These are phyloP conservation scores for Eudyptes chrysolophus DNA, from an alignment of 2,113 vertebrate genomes.

Conservation along the genomic window DNA sequence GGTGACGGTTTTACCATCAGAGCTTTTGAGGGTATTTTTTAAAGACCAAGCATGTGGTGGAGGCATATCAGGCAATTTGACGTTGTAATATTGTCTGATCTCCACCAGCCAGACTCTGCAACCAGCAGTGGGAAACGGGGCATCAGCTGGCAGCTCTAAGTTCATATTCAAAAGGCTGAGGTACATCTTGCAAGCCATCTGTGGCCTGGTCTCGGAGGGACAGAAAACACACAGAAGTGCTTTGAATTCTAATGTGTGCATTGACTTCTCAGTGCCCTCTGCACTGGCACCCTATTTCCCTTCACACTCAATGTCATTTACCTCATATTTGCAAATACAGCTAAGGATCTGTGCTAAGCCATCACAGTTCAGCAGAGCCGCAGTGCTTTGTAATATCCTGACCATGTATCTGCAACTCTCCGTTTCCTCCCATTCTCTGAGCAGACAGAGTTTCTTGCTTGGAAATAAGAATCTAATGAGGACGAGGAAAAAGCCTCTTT, in stretches of 20 bases:
- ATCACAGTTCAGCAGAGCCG: not conserved
- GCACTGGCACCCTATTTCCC: not conserved
- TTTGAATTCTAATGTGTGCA: conserved; percentile 46
- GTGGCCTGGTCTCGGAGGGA: not conserved
- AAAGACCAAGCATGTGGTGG: not conserved
- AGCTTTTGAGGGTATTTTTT: not conserved
- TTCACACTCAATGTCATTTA: not conserved
- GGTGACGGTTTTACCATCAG: not conserved
- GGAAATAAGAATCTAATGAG: not conserved
- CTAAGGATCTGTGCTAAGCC: not conserved
- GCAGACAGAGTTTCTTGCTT: not conserved
- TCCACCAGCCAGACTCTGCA: not conserved
- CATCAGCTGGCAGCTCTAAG: conserved; percentile 47
- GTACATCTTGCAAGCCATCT: conserved; percentile 36
- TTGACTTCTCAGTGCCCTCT: conserved; percentile 1
- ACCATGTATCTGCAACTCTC: not conserved
- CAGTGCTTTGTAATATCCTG: not conserved
- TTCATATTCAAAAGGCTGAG: conserved; percentile 10
- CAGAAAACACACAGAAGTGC: conserved; percentile 18
- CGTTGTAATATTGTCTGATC: not conserved
- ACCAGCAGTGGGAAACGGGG: not conserved
- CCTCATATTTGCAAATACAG: not conserved
- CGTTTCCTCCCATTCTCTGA: not conserved
- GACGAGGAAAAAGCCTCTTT: not conserved
- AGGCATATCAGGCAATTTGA: not conserved